Base-by-base conservation (phyloP, 2,797 vertebrate species). In the Sciurus vulgaris region DNA sequence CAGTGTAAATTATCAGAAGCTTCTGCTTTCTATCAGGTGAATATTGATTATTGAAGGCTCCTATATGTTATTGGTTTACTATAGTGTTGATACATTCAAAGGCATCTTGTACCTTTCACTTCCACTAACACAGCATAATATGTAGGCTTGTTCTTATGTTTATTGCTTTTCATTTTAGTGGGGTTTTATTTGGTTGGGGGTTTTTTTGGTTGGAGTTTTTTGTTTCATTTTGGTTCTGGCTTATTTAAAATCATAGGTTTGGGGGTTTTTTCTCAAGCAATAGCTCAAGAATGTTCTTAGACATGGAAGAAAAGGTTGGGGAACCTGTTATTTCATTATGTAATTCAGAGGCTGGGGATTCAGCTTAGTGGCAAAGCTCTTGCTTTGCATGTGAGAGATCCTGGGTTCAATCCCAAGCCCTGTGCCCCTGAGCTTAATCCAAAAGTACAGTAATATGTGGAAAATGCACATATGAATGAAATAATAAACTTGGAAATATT, bases 261-360 rank as follows among this genome's bases (percentile, higher is more conserved):
- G 86, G 74, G 54, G 9, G 24, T 61, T 94, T 96, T 92, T 92
- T 83, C 95, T 96, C 93, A 93, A 73, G 96, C 96, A 93, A 94
- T 91, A 69, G 18, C 49, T 74, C 44, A 17, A 74, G 84, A 74
- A 95, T 33, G 0, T 96, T 95, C 65, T 96, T 93, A 90, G 22
- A n/a, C 84, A 6, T 94, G 63, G 54, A 93, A 97, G 28, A 78
- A 91, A 94, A 84, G 30, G 30, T 94, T 93, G 13, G 44, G 73
- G 95, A 97, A 61, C 63, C n/a, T 92, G 1, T 86, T 94, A 93
- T 77, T 97, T 95, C 61, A 65, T 87, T 47, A 44, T 97, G 89
- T 93, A 90, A 28, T 91, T 95, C 33, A 89, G 9, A 95, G 59
- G 59, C 22, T 61, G 22, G 59, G 24, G 56, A 59, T 24, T 22